Percentiles rank a stretch among this genome's conserved stretches.
Evolutionary conservation across 2,113 vertebrate genomes (phyloP).

Genomic region (Pelecanoides urinatrix): DNA sequence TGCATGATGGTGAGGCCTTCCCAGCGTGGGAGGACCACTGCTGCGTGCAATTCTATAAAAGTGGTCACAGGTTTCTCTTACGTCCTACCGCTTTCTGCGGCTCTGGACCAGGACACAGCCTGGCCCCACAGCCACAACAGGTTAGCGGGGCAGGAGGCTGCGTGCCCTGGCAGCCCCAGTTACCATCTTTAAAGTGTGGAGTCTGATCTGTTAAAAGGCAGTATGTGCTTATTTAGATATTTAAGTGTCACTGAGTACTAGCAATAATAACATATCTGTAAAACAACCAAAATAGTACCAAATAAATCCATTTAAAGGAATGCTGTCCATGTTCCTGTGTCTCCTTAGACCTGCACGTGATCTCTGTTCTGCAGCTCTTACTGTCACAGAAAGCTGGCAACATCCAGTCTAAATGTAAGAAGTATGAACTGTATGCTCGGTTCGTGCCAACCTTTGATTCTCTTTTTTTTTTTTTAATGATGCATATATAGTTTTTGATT

Average conservation of each 20-base stretch:
- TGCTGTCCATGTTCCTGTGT: background rate
- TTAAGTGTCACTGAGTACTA: constrained; percentile 13
- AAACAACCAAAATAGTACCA: constrained; percentile 17
- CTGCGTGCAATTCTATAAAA: background rate
- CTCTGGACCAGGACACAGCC: background rate
- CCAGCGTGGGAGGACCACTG: background rate
- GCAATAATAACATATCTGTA: background rate
- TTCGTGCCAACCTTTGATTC: background rate
- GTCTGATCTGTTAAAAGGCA: background rate
- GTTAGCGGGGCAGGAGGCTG: background rate
- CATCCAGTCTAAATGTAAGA: background rate
- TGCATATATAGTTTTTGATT: background rate
- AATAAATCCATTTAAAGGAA: background rate
- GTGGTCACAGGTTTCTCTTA: background rate
- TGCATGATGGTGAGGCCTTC: background rate
- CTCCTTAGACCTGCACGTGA: background rate
- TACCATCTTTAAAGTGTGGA: background rate
- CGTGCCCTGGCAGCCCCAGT: background rate
- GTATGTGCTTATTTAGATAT: background rate
- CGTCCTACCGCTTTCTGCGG: accelerated
- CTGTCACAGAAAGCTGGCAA: background rate
- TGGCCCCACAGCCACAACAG: background rate
- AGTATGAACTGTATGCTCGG: background rate
- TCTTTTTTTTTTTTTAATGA: background rate
- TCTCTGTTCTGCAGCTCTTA: background rate